phyloP scores from a whole-genome alignment of 2,113 vertebrate genomes.

The Chionomys nivalis region DNA sequence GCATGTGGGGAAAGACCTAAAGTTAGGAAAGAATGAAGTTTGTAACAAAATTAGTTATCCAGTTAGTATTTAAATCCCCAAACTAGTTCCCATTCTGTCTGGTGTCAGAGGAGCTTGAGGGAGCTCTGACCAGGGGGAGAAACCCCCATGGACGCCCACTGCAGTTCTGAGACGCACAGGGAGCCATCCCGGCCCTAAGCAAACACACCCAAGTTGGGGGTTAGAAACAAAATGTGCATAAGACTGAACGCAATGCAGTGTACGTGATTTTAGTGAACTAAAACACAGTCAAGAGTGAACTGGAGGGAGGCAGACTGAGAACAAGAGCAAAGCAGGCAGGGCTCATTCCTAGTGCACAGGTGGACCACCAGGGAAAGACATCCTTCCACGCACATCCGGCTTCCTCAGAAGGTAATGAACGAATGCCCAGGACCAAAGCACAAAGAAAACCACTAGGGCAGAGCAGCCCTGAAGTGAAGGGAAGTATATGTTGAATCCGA shows the following conservation, averaged over 20 bases:
- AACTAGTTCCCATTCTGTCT: neutral
- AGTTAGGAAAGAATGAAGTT: neutral
- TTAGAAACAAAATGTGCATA: neutral
- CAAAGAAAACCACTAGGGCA: neutral
- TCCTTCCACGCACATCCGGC: neutral
- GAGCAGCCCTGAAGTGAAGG: neutral
- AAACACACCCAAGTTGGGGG: neutral
- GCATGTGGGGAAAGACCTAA: neutral
- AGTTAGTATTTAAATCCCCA: neutral
- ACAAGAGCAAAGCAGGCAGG: neutral
- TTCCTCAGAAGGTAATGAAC: neutral
- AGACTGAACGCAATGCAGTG: neutral
- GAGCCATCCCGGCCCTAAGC: neutral
- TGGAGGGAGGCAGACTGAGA: neutral
- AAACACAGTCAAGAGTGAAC: neutral
- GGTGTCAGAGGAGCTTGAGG: neutral
- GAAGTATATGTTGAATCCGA: neutral
- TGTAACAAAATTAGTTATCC: conserved; percentile 4
- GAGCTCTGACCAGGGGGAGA: neutral
- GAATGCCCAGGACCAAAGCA: neutral
- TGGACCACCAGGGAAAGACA: neutral
- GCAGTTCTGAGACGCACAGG: neutral
- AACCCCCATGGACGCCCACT: neutral
- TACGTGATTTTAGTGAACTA: neutral
- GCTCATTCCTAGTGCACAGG: neutral